Percentiles rank a stretch among this genome's conserved stretches.
phyloP scores from a whole-genome alignment of 2,113 vertebrate genomes.

The Misgurnus mizolepis region DNA sequence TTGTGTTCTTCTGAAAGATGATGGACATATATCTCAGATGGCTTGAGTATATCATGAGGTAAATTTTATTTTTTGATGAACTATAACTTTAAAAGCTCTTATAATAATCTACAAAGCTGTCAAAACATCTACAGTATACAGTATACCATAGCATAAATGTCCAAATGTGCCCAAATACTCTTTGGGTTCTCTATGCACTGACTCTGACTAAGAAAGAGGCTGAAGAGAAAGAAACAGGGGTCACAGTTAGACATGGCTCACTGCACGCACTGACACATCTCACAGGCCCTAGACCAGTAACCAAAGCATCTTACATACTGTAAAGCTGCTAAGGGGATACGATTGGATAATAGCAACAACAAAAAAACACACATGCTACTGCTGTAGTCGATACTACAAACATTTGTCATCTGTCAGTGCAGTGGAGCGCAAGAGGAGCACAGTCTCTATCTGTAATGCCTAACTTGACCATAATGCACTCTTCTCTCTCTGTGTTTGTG shows the following conservation, averaged over 20 bases:
- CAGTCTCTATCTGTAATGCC: conserved; percentile 4
- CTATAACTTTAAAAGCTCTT: no score
- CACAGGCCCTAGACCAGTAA: conserved; percentile 9
- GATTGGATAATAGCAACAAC: neutral
- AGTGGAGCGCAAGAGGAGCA: conserved; percentile 12
- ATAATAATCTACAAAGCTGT: no score
- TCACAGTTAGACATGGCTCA: conserved; percentile 7
- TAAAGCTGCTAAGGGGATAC: neutral
- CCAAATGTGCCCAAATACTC: no score
- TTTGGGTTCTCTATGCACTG: no score
- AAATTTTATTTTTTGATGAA: no score
- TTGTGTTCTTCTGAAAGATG: no score
- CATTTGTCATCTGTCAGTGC: conserved; percentile 31
- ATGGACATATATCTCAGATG: no score
- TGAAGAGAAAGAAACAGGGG: conserved; percentile 4
- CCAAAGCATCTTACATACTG: neutral
- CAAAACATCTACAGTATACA: no score
- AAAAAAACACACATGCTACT: neutral
- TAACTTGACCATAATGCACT: neutral
- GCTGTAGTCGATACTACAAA: conserved; percentile 30
- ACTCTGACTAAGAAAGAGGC: neutral
- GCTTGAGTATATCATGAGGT: no score
- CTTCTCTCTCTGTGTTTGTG: neutral
- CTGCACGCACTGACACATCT: conserved; percentile 14
- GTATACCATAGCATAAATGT: no score